A percentile compares a stretch with the other conserved stretches of the same genome.
phyloP scores from a whole-genome alignment of 1,140 invertebrate genomes.

The Drosophila ambigua region DNA sequence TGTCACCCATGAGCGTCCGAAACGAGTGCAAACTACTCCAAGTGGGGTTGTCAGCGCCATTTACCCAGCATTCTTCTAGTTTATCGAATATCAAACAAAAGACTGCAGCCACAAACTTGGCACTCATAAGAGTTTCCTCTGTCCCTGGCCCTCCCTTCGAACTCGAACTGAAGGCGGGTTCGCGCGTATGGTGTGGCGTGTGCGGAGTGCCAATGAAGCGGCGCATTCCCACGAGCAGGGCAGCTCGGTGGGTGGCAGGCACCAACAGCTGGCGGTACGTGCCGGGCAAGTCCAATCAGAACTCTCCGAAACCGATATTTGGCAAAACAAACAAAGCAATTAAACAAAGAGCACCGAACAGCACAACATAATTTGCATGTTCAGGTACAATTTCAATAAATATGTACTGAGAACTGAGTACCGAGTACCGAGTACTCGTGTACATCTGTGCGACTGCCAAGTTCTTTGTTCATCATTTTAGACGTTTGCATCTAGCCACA shows the following conservation, averaged over 20 bases:
- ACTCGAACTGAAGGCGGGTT: constrained; percentile 4
- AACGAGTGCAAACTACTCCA: too few relatives aligned
- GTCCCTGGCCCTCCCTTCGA: neutral
- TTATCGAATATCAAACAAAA: constrained; percentile 36
- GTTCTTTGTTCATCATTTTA: constrained; percentile 54
- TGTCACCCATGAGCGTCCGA: too few relatives aligned
- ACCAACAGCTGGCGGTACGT: constrained; percentile 31
- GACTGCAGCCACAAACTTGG: constrained; percentile 58
- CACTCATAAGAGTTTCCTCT: neutral
- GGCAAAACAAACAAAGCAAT: constrained; percentile 57
- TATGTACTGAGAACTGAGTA: neutral
- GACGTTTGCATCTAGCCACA: constrained; percentile 45
- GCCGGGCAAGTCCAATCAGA: constrained; percentile 35
- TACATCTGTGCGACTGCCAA: constrained; percentile 5
- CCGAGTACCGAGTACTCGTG: too few relatives aligned
- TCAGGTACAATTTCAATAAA: constrained; percentile 6
- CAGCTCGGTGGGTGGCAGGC: constrained; percentile 52
- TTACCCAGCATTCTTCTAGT: constrained; percentile 2
- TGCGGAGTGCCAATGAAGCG: constrained; percentile 37
- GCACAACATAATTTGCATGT: constrained; percentile 47
- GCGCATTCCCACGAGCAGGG: constrained; percentile 48
- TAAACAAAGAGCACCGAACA: constrained; percentile 32
- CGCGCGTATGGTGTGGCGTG: constrained; percentile 39
- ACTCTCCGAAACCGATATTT: constrained; percentile 28
- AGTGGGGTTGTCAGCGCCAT: neutral